Base-by-base conservation (phyloP, 2,888 invertebrate genomes). In the Melanostoma scalare region DNA sequence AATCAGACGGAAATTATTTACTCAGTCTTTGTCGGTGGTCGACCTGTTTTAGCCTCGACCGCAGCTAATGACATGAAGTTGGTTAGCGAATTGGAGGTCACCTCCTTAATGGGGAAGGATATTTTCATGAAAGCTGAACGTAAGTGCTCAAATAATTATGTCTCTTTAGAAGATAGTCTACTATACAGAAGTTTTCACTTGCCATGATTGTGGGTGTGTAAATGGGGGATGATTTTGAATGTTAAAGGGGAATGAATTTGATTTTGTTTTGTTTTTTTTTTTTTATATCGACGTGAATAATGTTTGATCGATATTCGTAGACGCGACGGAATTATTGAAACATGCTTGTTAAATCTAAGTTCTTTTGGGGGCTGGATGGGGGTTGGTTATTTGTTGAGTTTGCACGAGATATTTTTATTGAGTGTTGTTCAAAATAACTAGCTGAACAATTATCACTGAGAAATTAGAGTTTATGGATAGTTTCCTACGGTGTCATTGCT, bases 121-220 rank as follows among this genome's bases (percentile, higher is more conserved):
- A 94, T 96, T 58, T 93, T 95, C 61, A 95, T 96, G 86, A 96
- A 96, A 92, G 96, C 96, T 76, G 96, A 96, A 92, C 96, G 96
- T 96, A 92, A 94, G 94, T 92, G 46, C 48, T 33, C 20, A 33
- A 5, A 40, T 53, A 9, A 61, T 20, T 6, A 33, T 44, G 10
- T 65, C 10, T n/a, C 63, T 42, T 44, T 35, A 58, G 53, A 35
- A 50, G 20, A 31, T 55, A 55, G 30, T 6, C 33, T 40, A 36
- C 46, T 5, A 42, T 33, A 38, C 8, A 8, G 8, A 8, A 36
- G 36, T 71, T 58, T 56, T 61, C 31, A n/a, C 52, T 20, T 38
- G 53, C 30, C 8, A 50, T 38, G 48, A 31, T 8, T 9, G 20
- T 20, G 52, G 31, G 31, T 10, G 3, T 46, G 20, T 52, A 10